Percentiles rank a stretch among this genome's conserved stretches.
These are phyloP conservation scores for Nomada flava DNA, from an alignment of 2,888 invertebrate genomes.

Conservation along the genomic window DNA sequence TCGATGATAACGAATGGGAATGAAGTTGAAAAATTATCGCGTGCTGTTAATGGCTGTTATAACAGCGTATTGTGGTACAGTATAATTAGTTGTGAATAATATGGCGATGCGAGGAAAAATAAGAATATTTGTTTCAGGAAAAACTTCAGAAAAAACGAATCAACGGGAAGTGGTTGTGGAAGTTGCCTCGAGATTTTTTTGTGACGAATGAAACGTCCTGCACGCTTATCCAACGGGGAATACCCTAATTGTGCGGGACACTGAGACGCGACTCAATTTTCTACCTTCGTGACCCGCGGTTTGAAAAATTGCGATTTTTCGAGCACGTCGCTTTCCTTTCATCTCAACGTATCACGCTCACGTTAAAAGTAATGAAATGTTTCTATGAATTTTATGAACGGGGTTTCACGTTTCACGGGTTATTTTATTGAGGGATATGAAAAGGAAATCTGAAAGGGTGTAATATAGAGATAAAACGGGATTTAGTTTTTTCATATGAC, in stretches of 20 bases:
- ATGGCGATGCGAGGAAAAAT: no score
- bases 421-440: not conserved
- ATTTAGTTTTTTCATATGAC: no score
- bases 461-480: no score
- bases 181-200: no score
- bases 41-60: no score
- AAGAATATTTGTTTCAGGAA: no score
- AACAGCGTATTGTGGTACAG: no score
- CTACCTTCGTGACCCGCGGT: not conserved
- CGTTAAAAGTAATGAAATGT: not conserved
- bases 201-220: not conserved
- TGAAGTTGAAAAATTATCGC: no score
- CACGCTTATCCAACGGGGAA: not conserved
- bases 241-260: not conserved
- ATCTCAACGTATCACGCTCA: not conserved
- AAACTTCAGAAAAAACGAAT: no score
- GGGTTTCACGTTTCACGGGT: not conserved
- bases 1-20: no score
- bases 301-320: not conserved
- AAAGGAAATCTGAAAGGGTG: not conserved
- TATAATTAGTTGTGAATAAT: no score
- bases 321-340: not conserved
- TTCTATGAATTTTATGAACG: not conserved
- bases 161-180: no score
- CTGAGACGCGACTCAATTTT: conserved; percentile 6